Conservation (phyloP, 2,888 invertebrate genomes). For the Dascillus cervinus region DNA sequence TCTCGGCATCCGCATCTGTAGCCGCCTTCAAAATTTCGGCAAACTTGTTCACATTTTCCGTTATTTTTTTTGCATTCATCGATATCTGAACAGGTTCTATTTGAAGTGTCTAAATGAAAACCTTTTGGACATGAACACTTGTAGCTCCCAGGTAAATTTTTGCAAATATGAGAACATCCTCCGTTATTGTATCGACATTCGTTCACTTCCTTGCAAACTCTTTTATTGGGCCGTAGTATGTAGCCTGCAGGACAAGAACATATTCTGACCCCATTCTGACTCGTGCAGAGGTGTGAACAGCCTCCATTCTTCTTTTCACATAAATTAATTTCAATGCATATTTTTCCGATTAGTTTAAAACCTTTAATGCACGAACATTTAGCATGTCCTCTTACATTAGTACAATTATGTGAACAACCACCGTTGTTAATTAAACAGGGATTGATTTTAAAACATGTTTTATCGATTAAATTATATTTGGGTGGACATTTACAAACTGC, state of each 20-base stretch:
- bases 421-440: conserved; percentile 43
- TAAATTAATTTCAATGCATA: conserved; percentile 43
- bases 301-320: conserved; percentile 36
- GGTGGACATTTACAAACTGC: conserved; percentile 45
- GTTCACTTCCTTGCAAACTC: conserved; percentile 47
- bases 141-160: conserved; percentile 45
- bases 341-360: conserved; percentile 5
- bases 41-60: conserved; percentile 42
- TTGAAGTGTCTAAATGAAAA: conserved; percentile 30
- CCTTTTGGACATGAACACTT: conserved; percentile 46
- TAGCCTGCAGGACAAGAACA: conserved; percentile 52
- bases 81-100: conserved; percentile 36
- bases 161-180: conserved; percentile 57
- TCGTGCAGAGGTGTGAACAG: conserved; percentile 43
- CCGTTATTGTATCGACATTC: conserved; percentile 52
- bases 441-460: conserved; percentile 31
- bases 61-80: conserved; percentile 44
- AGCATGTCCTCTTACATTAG: conserved; percentile 19
- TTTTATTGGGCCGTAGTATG: conserved; percentile 37
- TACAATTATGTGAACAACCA: conserved; percentile 51
- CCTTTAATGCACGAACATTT: conserved; percentile 19
- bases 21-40: conserved; percentile 44
- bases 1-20: conserved; percentile 45
- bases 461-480: conserved; percentile 32
- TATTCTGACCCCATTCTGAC: conserved; percentile 34